Conservation (phyloP, 2,888 invertebrate genomes). For the Unio pictorum region DNA sequence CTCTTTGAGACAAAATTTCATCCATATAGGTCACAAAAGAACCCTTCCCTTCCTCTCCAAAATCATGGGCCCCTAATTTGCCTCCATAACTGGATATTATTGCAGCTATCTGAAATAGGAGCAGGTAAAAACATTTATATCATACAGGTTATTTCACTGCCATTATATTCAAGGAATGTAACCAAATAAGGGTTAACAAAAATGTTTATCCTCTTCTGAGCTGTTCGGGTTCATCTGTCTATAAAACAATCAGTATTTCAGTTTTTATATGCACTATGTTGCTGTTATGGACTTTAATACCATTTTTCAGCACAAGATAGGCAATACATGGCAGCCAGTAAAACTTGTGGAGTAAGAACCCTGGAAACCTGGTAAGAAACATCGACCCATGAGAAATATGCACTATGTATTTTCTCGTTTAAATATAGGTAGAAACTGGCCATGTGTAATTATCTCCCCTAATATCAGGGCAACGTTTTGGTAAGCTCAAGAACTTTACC, state of each 20-base stretch:
- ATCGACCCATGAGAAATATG: not conserved
- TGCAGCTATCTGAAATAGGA: constrained; percentile 62
- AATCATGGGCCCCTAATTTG: constrained; percentile 39
- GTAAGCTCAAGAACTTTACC: too few species aligned
- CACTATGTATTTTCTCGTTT: too few species aligned
- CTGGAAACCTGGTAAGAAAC: too few species aligned
- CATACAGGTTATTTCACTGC: too few species aligned
- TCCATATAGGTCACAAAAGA: constrained; percentile 48
- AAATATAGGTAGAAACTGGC: too few species aligned
- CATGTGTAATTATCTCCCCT: too few species aligned
- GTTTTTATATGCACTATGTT: not conserved
- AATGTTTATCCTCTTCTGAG: not conserved
- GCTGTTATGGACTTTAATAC: too few species aligned
- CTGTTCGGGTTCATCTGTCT: not conserved
- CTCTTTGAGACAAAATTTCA: constrained; percentile 40
- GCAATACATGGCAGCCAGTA: too few species aligned
- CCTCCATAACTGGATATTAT: constrained; percentile 67
- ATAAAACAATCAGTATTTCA: not conserved
- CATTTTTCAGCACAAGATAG: too few species aligned
- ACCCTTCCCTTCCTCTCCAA: constrained; percentile 3
- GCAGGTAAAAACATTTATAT: not conserved
- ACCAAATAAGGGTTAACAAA: not conserved
- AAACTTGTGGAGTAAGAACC: too few species aligned
- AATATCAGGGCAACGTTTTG: too few species aligned
- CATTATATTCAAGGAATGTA: not conserved